Conservation (phyloP, 2,113 vertebrate genomes). For the Salvator merianae region DNA sequence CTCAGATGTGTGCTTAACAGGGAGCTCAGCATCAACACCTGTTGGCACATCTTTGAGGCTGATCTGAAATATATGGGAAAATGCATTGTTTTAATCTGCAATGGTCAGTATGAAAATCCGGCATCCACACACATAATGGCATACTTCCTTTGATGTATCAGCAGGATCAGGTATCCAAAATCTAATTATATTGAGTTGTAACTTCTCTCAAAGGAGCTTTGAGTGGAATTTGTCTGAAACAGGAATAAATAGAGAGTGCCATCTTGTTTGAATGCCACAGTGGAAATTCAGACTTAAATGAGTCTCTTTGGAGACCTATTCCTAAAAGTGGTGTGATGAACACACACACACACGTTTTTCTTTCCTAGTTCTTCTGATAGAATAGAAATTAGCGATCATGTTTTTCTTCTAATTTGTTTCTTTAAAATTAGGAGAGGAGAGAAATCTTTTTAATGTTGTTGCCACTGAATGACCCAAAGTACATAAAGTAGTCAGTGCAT, state of each 20-base stretch:
- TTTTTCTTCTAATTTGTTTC: not conserved
- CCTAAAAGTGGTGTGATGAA: not conserved
- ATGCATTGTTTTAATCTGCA: slow-evolving; percentile 46
- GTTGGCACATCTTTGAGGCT: slow-evolving; percentile 57
- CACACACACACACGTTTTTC: too few relatives aligned
- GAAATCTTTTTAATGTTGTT: too few relatives aligned
- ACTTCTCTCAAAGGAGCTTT: slow-evolving; percentile 13
- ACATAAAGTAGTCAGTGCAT: not conserved
- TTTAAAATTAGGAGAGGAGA: not conserved
- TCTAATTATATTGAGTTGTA: not conserved
- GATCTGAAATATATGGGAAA: slow-evolving; percentile 53
- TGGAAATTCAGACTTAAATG: not conserved
- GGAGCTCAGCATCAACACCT: slow-evolving; percentile 65
- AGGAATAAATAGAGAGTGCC: not conserved
- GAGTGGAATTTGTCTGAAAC: not conserved
- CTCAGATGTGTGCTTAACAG: slow-evolving; percentile 66
- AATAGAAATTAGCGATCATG: not conserved
- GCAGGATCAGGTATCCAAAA: not conserved
- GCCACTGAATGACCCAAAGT: not conserved
- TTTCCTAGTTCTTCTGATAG: not conserved
- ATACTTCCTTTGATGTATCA: slow-evolving; percentile 18
- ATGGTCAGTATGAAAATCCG: slow-evolving; percentile 37
- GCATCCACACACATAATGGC: slow-evolving; percentile 34
- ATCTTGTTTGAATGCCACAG: not conserved
- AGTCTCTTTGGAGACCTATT: not conserved